Conservation (phyloP, 2,888 invertebrate genomes). For the Pantelozetes paolii region DNA sequence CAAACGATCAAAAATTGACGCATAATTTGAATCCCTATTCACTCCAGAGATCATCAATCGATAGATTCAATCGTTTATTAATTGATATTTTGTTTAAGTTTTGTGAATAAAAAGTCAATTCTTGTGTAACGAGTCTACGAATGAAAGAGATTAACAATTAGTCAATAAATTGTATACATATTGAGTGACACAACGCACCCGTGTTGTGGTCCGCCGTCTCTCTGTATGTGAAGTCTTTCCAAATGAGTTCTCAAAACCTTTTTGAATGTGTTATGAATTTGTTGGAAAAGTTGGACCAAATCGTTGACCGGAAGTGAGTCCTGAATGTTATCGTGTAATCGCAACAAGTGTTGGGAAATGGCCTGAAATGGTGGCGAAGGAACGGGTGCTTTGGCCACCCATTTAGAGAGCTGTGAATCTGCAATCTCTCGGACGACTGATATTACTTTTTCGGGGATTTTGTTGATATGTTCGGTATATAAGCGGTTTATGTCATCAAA, state of each 20-base stretch:
- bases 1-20: neutral
- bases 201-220: conserved; percentile 94
- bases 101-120: conserved; percentile 83
- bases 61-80: conserved; percentile 44
- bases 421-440: conserved; percentile 81
- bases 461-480: conserved; percentile 76
- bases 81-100: conserved; percentile 61
- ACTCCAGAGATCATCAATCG: conserved; percentile 47
- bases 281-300: conserved; percentile 68
- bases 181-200: conserved; percentile 56
- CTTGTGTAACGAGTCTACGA: conserved; percentile 73
- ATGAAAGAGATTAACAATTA: neutral
- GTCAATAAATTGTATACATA: no score
- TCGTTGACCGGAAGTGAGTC: conserved; percentile 67
- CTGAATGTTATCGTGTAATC: conserved; percentile 83
- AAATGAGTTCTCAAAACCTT: conserved; percentile 78
- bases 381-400: conserved; percentile 92
- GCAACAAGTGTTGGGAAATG: conserved; percentile 69
- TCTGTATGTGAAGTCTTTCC: conserved; percentile 77
- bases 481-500: conserved; percentile 52
- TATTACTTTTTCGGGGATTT: conserved; percentile 85
- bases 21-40: neutral
- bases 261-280: conserved; percentile 79
- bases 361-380: conserved; percentile 68
- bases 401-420: conserved; percentile 69